Evolutionary conservation across 2,113 vertebrate species (phyloP).

Genomic region (Rhegmatorhina hoffmannsi): DNA sequence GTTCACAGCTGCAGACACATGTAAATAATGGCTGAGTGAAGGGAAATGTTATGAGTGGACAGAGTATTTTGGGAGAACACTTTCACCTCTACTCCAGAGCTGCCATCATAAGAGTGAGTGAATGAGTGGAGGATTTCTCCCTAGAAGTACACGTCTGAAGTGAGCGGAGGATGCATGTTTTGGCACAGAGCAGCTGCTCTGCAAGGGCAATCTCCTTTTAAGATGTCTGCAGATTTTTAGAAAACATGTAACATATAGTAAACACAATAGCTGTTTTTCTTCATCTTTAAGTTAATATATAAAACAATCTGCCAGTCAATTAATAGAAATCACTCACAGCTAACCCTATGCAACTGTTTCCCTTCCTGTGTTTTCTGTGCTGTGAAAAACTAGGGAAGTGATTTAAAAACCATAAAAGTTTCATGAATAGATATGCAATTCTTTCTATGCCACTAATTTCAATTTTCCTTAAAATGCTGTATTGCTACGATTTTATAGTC

Average conservation of each 20-base stretch:
- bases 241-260: neutral
- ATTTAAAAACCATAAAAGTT: neutral
- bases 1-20: neutral
- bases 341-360: neutral
- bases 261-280: neutral
- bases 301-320: neutral
- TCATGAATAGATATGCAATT: neutral
- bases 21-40: neutral
- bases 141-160: neutral
- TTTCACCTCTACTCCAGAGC: neutral
- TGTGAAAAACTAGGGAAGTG: neutral
- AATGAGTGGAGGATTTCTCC: neutral
- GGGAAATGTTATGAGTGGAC: neutral
- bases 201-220: neutral
- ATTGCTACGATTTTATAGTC: neutral
- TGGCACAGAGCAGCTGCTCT: neutral
- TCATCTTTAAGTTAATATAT: neutral
- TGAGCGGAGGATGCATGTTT: neutral
- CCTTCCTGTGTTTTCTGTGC: neutral
- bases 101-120: neutral
- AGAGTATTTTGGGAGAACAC: neutral
- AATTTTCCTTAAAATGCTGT: neutral
- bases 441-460: neutral
- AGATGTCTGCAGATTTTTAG: neutral
- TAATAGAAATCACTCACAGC: neutral